Conservation (phyloP, 2,888 invertebrate species). For the Agonopterix arenella region DNA sequence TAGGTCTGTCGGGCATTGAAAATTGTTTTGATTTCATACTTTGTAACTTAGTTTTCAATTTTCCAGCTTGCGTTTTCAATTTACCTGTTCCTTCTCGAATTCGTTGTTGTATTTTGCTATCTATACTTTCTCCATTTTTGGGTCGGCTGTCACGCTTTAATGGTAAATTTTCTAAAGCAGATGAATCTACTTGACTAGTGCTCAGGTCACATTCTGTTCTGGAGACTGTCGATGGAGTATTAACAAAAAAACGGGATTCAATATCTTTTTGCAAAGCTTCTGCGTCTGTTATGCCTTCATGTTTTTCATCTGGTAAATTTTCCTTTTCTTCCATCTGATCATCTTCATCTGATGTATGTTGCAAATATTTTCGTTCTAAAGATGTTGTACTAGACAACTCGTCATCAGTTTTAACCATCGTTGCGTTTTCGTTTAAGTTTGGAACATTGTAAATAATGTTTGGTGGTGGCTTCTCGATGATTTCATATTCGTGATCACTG, state of each 20-base stretch:
- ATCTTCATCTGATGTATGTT: constrained; percentile 70
- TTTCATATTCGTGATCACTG: constrained; percentile 96
- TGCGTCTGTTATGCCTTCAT: constrained; percentile 48
- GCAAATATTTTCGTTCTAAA: constrained; percentile 62
- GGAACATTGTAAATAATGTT: constrained; percentile 56
- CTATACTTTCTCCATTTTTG: constrained; percentile 68
- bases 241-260: constrained; percentile 79
- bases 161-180: constrained; percentile 80
- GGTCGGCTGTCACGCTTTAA: constrained; percentile 75
- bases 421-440: constrained; percentile 51
- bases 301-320: constrained; percentile 33
- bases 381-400: constrained; percentile 71
- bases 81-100: constrained; percentile 83
- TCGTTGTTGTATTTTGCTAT: constrained; percentile 79
- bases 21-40: constrained; percentile 77
- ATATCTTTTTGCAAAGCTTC: constrained; percentile 79
- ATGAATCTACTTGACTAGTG: constrained; percentile 82
- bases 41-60: constrained; percentile 81
- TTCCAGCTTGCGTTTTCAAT: constrained; percentile 82
- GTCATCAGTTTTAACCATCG: constrained; percentile 60
- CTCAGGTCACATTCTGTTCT: constrained; percentile 80
- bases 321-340: constrained; percentile 54
- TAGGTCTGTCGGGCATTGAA: constrained; percentile 72
- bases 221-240: constrained; percentile 77
- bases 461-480: constrained; percentile 83